Evolutionary conservation across 2,113 vertebrate genomes (phyloP).

Genomic region (Zapornia atra): DNA sequence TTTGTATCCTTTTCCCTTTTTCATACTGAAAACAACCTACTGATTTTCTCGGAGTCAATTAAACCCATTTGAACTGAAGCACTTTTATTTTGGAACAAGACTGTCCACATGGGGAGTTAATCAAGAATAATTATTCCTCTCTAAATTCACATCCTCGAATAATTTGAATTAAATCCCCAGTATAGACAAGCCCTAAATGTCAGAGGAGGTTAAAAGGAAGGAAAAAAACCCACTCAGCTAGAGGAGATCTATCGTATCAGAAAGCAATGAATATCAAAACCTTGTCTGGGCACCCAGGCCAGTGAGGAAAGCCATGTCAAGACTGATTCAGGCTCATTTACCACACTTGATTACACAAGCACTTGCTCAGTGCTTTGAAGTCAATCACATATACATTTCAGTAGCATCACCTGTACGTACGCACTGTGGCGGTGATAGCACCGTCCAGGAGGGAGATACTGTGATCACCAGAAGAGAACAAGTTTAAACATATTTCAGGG

Average conservation of each 20-base stretch:
- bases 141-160: constrained; percentile 46
- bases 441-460: neutral
- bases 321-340: neutral
- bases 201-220: constrained; percentile 45
- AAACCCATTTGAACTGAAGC: constrained; percentile 13
- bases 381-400: neutral
- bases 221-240: neutral
- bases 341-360: neutral
- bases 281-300: neutral
- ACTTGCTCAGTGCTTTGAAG: neutral
- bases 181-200: constrained; percentile 28
- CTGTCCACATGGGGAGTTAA: constrained; percentile 37
- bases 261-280: neutral
- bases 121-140: constrained; percentile 58
- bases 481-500: neutral
- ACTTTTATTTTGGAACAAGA: constrained; percentile 45
- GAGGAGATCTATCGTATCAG: neutral
- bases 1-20: neutral
- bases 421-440: neutral
- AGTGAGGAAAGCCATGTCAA: neutral
- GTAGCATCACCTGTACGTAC: neutral
- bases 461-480: neutral
- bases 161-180: constrained; percentile 56
- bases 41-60: constrained; percentile 12
- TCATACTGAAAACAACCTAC: neutral